Evolutionary conservation across 2,888 invertebrate genomes (phyloP), one percentile per base, ranked within the genome.

Genomic region (Drosophila stalkeri): DNA sequence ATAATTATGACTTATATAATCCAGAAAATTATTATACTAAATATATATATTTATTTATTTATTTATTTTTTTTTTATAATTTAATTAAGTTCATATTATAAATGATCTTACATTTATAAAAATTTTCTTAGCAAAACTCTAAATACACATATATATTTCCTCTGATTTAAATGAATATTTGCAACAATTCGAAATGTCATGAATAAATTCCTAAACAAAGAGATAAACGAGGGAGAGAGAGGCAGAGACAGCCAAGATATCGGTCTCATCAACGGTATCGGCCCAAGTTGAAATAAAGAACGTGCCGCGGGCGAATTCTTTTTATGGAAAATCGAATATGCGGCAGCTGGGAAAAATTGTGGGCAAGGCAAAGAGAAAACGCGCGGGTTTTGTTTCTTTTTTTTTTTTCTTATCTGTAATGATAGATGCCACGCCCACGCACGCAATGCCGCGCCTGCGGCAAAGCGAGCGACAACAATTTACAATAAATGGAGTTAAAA

Each of bases 401-500:
- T n/a, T 9, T 18, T 73, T 27, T 20, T 44, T 20, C 57, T 57
- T 87, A 87, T 85, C 88, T 82, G 82, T 85, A 89, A 85, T 87
- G 89, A 85, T 85, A 89, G 89, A 87, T 89, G 77, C 86, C 87
- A 89, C 86, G 80, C 87, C 82, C 68, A 84, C 67, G 60, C 49
- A 76, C 72, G 77, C 77, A 72, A 27, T 52, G 67, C 35, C 49
- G 33, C 63, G 64, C 67, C 74, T 64, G 61, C 57, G 77, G 77
- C 77, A 81, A 70, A 31, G 66, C 47, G 64, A 75, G 80, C 88
- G 82, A 75, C 85, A 85, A 88, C 89, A 90, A 89, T 86, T 86
- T 81, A 86, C 89, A 90, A 90, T 86, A 90, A 86, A 90, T 86
- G 86, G 89, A 86, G 86, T 90, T 86, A 90, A 90, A 90, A 89